Evolutionary conservation across 2,797 vertebrate species (phyloP).

Genomic region (Aplochiton taeniatus): DNA sequence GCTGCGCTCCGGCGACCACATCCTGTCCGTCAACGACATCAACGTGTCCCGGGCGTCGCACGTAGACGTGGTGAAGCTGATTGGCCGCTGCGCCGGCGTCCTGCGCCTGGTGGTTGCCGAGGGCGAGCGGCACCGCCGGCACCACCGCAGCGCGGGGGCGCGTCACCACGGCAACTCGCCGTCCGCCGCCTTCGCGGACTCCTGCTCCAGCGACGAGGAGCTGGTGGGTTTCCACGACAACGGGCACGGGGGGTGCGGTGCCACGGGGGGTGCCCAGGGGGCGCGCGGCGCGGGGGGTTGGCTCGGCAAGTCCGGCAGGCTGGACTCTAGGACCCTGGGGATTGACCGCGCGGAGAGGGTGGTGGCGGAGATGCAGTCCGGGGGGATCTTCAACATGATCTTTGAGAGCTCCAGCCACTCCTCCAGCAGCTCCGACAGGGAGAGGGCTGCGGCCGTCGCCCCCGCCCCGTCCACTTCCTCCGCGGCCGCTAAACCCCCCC

Average conservation of each 20-base stretch:
- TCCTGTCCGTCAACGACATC: slow-evolving; percentile 92
- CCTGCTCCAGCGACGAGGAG: slow-evolving; percentile 95
- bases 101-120: slow-evolving; percentile 89
- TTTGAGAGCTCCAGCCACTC: slow-evolving; percentile 89
- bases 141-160: slow-evolving; percentile 47
- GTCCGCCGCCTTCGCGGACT: slow-evolving; percentile 73
- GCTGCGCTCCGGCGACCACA: slow-evolving; percentile 89
- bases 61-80: slow-evolving; percentile 95
- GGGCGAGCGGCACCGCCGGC: slow-evolving; percentile 61
- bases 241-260: slow-evolving; percentile 47
- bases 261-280: too few relatives aligned
- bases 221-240: slow-evolving; percentile 78
- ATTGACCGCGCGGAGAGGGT: slow-evolving; percentile 95
- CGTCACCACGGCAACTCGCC: slow-evolving; percentile 57
- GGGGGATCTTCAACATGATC: slow-evolving; percentile 96
- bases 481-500: slow-evolving; percentile 61
- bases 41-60: slow-evolving; percentile 93
- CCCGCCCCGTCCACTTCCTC: slow-evolving; percentile 17
- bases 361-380: slow-evolving; percentile 95
- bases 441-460: slow-evolving; percentile 36
- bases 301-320: slow-evolving; percentile 49
- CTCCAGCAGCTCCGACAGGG: slow-evolving; percentile 78
- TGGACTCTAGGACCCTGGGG: slow-evolving; percentile 89
- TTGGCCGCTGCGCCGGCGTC: slow-evolving; percentile 92
- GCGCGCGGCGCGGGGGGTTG: too few relatives aligned